Evolutionary conservation across 2,888 invertebrate species (phyloP), one percentile per base, ranked within the genome.

Genomic region (Ectobius pallidus): DNA sequence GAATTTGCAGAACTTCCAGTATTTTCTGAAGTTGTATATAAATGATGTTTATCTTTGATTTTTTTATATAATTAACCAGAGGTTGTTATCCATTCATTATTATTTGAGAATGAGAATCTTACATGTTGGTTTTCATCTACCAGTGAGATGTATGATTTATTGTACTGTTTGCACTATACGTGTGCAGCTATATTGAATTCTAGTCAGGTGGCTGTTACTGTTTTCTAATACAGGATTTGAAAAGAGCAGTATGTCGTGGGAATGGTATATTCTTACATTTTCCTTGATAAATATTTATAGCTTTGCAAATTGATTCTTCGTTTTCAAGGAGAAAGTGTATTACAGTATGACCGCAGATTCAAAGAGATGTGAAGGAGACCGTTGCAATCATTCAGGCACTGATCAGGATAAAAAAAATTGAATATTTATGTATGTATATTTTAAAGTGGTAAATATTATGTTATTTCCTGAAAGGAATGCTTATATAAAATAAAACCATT

Each of bases 181-280:
- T 9, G 25, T 52, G 58, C 32, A 32, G 27, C 30, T 32, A 30
- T 25, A n/a, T 30, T 58, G 27, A 30, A 58, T 22, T 58, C 58
- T 58, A 58, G 58, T 58, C 58, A 58, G 30, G 25, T 25, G 25
- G 52, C 52, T 52, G 52, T 52, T 52, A 25, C 30, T 58, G 46
- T 46, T 3, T 46, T 46, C 6, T 14, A 14, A 30, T 58, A 58
- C 58, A 58, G 16, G 58, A 58, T 30, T 58, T 58, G 58, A 58
- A 20, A 14, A 30, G n/a, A 30, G 30, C 58, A 58, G n/a, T 58
- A 30, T n/a, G 30, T 58, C 18, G n/a, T 58, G 58, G 58, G 25
- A 2, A 22, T 58, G 2, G 30, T 58, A 25, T 16, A 30, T 58
- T 30, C 2, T 58, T 25, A 22, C 25, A 25, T 25, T 14, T 58